These are phyloP conservation scores for Eufriesea mexicana DNA, from an alignment of 1,140 invertebrate species.

Conservation along the genomic window DNA sequence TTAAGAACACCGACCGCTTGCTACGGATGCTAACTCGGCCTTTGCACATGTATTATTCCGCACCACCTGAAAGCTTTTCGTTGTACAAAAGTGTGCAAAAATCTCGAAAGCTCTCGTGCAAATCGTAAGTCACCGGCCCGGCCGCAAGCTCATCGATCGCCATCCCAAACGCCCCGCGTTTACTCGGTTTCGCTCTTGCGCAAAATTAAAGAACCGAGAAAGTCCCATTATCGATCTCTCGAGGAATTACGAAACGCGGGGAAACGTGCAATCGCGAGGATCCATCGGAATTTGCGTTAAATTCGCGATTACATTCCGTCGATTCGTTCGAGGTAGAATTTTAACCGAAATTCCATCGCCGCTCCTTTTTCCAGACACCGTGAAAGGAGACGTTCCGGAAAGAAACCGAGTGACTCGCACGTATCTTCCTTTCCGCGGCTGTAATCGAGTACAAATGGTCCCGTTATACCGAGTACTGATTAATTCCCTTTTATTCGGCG, in stretches of 20 bases:
- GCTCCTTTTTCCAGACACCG: not conserved
- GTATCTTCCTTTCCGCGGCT: not conserved
- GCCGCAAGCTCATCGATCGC: constrained; percentile 59
- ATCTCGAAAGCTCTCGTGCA: constrained; percentile 59
- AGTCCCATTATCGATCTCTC: constrained; percentile 6
- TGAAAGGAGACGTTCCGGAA: constrained; percentile 4
- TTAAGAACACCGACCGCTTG: constrained; percentile 30
- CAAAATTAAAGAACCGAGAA: constrained; percentile 29
- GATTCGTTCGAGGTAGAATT: not conserved
- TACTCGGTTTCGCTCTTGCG: constrained; percentile 32
- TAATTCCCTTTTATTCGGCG: constrained; percentile 12
- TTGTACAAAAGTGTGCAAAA: constrained; percentile 72
- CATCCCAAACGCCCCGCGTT: constrained; percentile 30
- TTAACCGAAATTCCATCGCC: not conserved
- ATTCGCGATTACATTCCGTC: not conserved
- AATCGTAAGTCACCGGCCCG: constrained; percentile 71
- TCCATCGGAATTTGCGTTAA: not conserved
- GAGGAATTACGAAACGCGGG: not conserved
- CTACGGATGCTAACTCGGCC: constrained; percentile 29
- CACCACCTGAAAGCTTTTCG: constrained; percentile 75
- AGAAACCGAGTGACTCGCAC: not conserved
- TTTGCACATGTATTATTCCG: constrained; percentile 75
- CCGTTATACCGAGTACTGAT: constrained; percentile 25
- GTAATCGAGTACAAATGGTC: constrained; percentile 16
- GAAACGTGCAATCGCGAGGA: not conserved